Conservation (phyloP, 2,113 vertebrate genomes). For the Dolichotis patagonum region DNA sequence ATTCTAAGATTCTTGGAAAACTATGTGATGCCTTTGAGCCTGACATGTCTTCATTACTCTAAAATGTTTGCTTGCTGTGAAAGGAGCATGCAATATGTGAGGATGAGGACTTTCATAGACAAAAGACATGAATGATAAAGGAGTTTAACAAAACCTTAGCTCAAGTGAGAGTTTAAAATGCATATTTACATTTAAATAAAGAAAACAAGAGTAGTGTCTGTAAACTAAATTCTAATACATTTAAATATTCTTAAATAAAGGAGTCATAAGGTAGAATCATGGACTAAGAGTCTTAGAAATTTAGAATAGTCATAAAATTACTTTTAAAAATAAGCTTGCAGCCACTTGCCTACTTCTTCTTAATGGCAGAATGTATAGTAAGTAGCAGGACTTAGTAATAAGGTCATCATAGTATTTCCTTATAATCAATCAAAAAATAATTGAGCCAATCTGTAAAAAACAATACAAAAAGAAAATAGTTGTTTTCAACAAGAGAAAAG, state of each 20-base stretch:
- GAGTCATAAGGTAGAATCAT: background rate
- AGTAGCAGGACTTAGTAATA: background rate
- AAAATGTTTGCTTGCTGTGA: background rate
- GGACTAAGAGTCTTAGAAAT: background rate
- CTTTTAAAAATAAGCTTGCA: background rate
- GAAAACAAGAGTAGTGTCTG: background rate
- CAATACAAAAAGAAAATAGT: background rate
- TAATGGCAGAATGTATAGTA: background rate
- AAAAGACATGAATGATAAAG: background rate
- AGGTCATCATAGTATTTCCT: background rate
- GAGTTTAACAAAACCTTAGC: background rate
- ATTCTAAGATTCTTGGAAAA: background rate
- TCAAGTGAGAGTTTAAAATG: background rate
- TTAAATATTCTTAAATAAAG: background rate
- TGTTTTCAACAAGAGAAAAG: background rate
- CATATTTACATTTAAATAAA: background rate
- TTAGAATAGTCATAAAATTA: background rate
- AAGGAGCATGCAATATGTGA: fast-evolving
- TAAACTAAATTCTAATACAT: background rate
- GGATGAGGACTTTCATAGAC: background rate
- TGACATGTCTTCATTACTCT: background rate
- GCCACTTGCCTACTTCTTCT: background rate
- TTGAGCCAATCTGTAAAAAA: background rate
- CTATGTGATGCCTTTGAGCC: background rate
- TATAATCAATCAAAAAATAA: background rate